Conservation (phyloP, 2,888 invertebrate genomes). For the Macrosoma leucophasiata region DNA sequence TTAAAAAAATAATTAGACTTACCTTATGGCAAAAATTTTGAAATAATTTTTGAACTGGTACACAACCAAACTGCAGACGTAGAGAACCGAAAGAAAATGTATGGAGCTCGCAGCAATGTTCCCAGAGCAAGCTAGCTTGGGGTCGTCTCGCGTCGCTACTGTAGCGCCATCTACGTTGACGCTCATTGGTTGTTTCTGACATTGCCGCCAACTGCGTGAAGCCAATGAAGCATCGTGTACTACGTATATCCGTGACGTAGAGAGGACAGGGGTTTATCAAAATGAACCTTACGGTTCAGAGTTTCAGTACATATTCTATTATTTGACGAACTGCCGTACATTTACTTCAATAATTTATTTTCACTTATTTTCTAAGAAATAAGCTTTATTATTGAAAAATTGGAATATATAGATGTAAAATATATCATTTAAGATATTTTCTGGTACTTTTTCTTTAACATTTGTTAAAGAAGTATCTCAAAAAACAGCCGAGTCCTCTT, state of each 20-base stretch:
- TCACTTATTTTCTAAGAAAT: slow-evolving; percentile 40
- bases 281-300: slow-evolving; percentile 27
- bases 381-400: slow-evolving; percentile 34
- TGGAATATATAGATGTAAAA: slow-evolving; percentile 28
- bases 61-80: slow-evolving; percentile 76
- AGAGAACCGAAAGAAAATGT: slow-evolving; percentile 76
- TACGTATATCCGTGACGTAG: slow-evolving; percentile 71
- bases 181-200: slow-evolving; percentile 53
- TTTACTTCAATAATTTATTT: slow-evolving; percentile 58
- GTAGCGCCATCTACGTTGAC: slow-evolving; percentile 61
- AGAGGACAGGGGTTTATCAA: slow-evolving; percentile 22
- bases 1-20: slow-evolving; percentile 61
- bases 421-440: slow-evolving; percentile 38
- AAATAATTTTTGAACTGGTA: slow-evolving; percentile 73
- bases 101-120: slow-evolving; percentile 74
- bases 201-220: slow-evolving; percentile 51
- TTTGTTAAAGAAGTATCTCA: slow-evolving; percentile 66
- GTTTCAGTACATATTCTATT: slow-evolving; percentile 21
- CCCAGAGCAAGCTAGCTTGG: slow-evolving; percentile 71
- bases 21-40: slow-evolving; percentile 76
- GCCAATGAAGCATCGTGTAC: slow-evolving; percentile 48
- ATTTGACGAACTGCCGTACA: slow-evolving; percentile 47
- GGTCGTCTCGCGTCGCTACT: slow-evolving; percentile 66
- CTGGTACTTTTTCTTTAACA: slow-evolving; percentile 35
- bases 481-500: slow-evolving; percentile 62